Evolutionary conservation across 2,797 vertebrate species (phyloP), one percentile per base, ranked within the genome.

Genomic region (Oophaga sylvatica): DNA sequence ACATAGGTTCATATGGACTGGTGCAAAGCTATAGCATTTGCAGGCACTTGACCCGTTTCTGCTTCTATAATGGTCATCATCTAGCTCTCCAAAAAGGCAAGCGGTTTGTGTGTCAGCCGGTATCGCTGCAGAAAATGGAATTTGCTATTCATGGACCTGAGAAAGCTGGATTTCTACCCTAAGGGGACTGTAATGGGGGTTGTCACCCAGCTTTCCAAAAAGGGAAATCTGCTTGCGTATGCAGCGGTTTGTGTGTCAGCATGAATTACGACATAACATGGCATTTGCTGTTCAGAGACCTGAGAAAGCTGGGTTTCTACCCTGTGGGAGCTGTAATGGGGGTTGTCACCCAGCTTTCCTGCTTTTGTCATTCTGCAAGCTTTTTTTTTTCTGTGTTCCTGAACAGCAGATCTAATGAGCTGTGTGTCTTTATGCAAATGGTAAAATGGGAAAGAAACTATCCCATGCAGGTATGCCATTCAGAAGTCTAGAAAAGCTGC

Each of bases 91-190:
- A 29, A 29, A 68, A 68, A 13, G 26, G 65, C 65, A 31, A 29
- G 0, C 4, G 5, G 13, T 68, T 5, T 17, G 15, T 2, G 0
- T 59, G 1, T 4, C 57, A 1, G 15, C 16, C 12, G 1, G 57
- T 15, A 16, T 59, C 57, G 2, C 57, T 68, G 3, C 26, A 68
- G 10, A 10, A 9, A 1, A 2, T 65, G 6, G 20, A 1, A 8
- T 31, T 29, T 29, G 26, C 26, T 26, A 16, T 29, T 68, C 65
- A 68, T 26, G 2, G 26, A 26, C 5, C 12, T 3, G 65, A 68
- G 65, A 12, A 68, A 68, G 63, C 9, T 29, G 12, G 20, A 7
- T 65, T 26, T 63, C 19, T 22, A 20, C 17, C 62, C 20, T 20
- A 2, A 59, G 16, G 12, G 13, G 3, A 15, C 57, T 59, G 57